A percentile compares a stretch with the other conserved stretches of the same genome.
Conservation (phyloP, 2,113 vertebrate genomes). For the Leucopsar rothschildi region DNA sequence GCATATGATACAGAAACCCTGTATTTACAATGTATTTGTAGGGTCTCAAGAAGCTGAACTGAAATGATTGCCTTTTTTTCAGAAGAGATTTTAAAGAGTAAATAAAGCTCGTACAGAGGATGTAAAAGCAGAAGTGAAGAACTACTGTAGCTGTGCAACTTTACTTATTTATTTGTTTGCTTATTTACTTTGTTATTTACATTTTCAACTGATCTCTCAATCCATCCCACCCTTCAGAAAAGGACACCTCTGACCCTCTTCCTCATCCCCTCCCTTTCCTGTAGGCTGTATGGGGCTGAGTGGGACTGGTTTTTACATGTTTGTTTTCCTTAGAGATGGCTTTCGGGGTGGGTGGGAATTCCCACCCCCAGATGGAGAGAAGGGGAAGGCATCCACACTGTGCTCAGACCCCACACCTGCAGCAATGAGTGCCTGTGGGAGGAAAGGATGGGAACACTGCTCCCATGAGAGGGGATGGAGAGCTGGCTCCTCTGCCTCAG, state of each 20-base stretch:
- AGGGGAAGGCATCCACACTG: background rate
- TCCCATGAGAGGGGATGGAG: background rate
- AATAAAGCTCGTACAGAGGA: background rate
- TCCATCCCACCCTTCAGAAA: background rate
- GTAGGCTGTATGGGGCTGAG: background rate
- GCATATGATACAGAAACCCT: background rate
- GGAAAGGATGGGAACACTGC: background rate
- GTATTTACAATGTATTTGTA: background rate
- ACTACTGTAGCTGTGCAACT: background rate
- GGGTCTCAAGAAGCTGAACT: background rate
- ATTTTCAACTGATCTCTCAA: background rate
- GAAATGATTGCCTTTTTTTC: background rate
- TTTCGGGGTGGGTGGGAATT: background rate
- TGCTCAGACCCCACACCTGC: background rate
- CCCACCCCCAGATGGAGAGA: accelerated
- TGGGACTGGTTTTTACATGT: background rate
- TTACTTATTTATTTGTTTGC: background rate
- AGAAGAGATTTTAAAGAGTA: background rate
- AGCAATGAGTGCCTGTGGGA: accelerated
- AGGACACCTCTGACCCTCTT: background rate
- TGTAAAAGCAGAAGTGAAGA: background rate
- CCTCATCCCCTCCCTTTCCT: background rate
- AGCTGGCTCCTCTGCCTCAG: background rate
- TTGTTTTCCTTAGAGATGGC: background rate
- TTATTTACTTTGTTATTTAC: background rate